Conservation (phyloP, 2,797 vertebrate genomes). For the Percopsis omiscomaycus region DNA sequence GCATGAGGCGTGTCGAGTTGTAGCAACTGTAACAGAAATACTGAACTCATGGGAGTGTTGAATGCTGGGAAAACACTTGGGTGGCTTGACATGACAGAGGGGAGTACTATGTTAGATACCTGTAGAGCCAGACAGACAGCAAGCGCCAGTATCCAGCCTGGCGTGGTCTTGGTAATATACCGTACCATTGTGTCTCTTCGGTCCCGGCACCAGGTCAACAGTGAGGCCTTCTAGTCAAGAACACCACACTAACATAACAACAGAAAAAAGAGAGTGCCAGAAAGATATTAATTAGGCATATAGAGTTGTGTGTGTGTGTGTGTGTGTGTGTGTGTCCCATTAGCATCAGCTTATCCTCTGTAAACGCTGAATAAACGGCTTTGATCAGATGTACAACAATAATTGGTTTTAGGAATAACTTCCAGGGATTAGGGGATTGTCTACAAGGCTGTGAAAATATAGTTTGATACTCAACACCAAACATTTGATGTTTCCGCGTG, state of each 20-base stretch:
- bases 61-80: no score
- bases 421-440: slow-evolving; percentile 39
- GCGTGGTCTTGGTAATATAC: slow-evolving; percentile 46
- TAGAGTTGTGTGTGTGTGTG: background rate
- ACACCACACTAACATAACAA: background rate
- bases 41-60: background rate
- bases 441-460: slow-evolving; percentile 39
- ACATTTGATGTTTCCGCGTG: slow-evolving; percentile 64
- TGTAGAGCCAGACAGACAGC: slow-evolving; percentile 64
- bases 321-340: background rate
- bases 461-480: slow-evolving; percentile 43
- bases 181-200: background rate
- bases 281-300: background rate
- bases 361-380: slow-evolving; percentile 54
- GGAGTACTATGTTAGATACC: slow-evolving; percentile 40
- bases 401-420: slow-evolving; percentile 42
- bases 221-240: no score
- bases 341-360: slow-evolving; percentile 34
- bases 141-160: slow-evolving; percentile 60
- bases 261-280: background rate
- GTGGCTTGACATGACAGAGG: no score
- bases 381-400: slow-evolving; percentile 51
- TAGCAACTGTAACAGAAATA: background rate
- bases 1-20: no score
- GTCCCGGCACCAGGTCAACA: no score